These are phyloP conservation scores for Antennarius maculatus DNA, from an alignment of 2,797 vertebrate species.

Conservation along the genomic window DNA sequence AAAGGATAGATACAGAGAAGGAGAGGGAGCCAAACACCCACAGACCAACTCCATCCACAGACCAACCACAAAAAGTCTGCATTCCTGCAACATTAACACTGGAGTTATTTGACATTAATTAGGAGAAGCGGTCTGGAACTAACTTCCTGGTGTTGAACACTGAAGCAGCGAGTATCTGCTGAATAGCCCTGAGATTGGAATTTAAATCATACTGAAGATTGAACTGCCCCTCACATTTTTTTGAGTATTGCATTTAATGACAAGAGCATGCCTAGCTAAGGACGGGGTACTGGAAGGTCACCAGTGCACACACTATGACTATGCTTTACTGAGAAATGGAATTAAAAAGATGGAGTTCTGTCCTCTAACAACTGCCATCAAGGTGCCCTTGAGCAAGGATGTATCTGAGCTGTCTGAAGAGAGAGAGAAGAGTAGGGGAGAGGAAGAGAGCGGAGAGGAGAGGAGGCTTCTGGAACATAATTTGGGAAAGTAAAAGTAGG, in stretches of 20 bases:
- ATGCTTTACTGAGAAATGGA: conserved; percentile 30
- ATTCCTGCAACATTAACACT: conserved; percentile 65
- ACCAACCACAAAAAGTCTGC: conserved; percentile 51
- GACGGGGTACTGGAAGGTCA: conserved; percentile 58
- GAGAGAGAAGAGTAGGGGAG: conserved; percentile 30
- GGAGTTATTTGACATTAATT: conserved; percentile 74
- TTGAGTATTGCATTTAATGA: conserved; percentile 62
- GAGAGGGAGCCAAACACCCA: conserved; percentile 12
- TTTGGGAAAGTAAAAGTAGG: conserved; percentile 18
- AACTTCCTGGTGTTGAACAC: conserved; percentile 71
- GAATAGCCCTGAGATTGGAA: conserved; percentile 65
- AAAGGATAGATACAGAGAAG: conserved; percentile 23
- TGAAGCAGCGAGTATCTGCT: conserved; percentile 62
- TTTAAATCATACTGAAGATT: conserved; percentile 75
- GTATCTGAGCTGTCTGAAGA: conserved; percentile 39
- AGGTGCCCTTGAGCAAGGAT: conserved; percentile 68
- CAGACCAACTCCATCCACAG: conserved; percentile 14
- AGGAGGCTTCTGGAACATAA: background rate
- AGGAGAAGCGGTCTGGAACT: conserved; percentile 73
- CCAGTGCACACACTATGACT: conserved; percentile 40
- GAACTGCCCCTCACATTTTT: conserved; percentile 53
- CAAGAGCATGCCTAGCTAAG: conserved; percentile 35
- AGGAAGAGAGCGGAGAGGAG: background rate
- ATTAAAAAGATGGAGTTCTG: conserved; percentile 24
- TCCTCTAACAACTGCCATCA: conserved; percentile 45